phyloP scores from a whole-genome alignment of 2,113 vertebrate species.

The Kryptolebias marmoratus region DNA sequence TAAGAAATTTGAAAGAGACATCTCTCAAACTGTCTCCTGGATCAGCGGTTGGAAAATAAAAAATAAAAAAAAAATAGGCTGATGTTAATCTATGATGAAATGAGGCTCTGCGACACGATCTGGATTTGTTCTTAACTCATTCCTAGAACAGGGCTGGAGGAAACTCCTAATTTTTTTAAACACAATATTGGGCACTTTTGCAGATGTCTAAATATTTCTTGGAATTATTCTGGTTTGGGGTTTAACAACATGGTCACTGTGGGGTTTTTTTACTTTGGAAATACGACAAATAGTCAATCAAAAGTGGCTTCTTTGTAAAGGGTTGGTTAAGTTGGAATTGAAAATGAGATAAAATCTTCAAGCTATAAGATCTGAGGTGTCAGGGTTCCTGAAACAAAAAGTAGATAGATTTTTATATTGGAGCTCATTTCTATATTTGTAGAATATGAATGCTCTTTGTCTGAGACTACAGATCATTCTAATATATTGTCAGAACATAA shows the following conservation, averaged over 20 bases:
- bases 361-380: too few relatives aligned
- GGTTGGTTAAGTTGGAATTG: conserved; percentile 1
- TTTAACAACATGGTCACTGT: conserved; percentile 20
- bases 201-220: conserved; percentile 51
- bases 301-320: conserved; percentile 4
- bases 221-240: conserved; percentile 18
- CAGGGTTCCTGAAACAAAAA: too few relatives aligned
- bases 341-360: too few relatives aligned
- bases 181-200: conserved; percentile 24
- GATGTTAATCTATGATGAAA: conserved; percentile 47
- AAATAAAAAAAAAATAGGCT: conserved; percentile 26
- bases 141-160: conserved; percentile 31
- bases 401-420: neutral
- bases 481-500: neutral
- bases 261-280: conserved; percentile 19
- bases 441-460: neutral
- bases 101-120: conserved; percentile 34
- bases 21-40: conserved; percentile 38
- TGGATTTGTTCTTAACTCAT: conserved; percentile 49
- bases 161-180: conserved; percentile 35
- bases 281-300: conserved; percentile 11
- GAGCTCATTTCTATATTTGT: neutral
- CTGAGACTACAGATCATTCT: neutral
- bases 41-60: conserved; percentile 34
- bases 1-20: conserved; percentile 26